These are phyloP conservation scores for Enchytraeus crypticus DNA, from an alignment of 2,888 invertebrate species.

Conservation along the genomic window DNA sequence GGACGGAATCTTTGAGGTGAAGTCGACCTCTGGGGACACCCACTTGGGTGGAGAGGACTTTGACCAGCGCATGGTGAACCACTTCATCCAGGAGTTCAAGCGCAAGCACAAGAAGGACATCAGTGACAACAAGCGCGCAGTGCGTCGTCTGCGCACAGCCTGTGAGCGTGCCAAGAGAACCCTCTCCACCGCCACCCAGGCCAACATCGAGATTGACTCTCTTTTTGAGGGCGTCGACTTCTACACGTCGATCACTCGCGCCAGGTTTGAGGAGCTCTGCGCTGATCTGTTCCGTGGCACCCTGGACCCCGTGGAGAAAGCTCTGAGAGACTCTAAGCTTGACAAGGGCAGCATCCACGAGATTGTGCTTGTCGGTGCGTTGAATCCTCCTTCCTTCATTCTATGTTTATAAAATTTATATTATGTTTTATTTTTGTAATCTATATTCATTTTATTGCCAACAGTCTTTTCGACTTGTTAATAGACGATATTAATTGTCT, in stretches of 20 bases:
- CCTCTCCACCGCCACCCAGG: conserved; percentile 85
- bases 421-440: no score
- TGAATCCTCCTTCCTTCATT: no score
- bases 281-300: conserved; percentile 66
- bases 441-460: no score
- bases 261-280: conserved; percentile 87
- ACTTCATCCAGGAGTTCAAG: conserved; percentile 96
- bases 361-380: conserved; percentile 95
- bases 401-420: no score
- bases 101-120: conserved; percentile 97
- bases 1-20: conserved; percentile 89
- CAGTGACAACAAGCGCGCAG: conserved; percentile 81
- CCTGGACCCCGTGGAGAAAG: conserved; percentile 87
- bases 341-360: conserved; percentile 96
- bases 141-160: conserved; percentile 90
- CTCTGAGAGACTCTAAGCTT: conserved; percentile 96
- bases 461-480: no score
- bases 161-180: conserved; percentile 96
- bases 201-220: conserved; percentile 95
- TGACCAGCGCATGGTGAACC: conserved; percentile 95
- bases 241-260: conserved; percentile 91
- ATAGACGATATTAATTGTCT: no score
- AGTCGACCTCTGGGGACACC: conserved; percentile 84
- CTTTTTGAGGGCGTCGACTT: conserved; percentile 98
- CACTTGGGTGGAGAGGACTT: conserved; percentile 97